Percentiles rank a stretch among this genome's conserved stretches.
Evolutionary conservation across 2,797 vertebrate species (phyloP).

Genomic region (Enteromius anoplus): DNA sequence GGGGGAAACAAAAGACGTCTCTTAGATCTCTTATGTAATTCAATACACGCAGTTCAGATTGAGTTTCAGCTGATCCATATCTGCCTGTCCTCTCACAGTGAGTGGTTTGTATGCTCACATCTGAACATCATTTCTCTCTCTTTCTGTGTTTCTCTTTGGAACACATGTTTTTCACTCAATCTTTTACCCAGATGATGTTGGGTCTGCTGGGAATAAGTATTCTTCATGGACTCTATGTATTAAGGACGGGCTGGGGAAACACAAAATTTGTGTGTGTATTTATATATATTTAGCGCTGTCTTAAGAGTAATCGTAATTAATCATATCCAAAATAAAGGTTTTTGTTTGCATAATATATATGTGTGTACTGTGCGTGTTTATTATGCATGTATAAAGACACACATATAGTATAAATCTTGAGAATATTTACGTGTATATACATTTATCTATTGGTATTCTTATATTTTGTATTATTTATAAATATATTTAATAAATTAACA

Average conservation of each 20-base stretch:
- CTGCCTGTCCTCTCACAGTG: slow-evolving; percentile 34
- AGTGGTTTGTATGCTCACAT: slow-evolving; percentile 44
- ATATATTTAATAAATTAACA: too few relatives aligned
- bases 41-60: slow-evolving; percentile 40
- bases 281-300: too few relatives aligned
- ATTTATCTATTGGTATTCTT: too few relatives aligned
- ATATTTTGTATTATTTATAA: too few relatives aligned
- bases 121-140: slow-evolving; percentile 48
- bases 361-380: too few relatives aligned
- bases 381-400: too few relatives aligned
- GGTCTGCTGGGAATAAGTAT: slow-evolving; percentile 40
- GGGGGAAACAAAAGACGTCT: slow-evolving; percentile 34
- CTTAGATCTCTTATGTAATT: slow-evolving; percentile 49
- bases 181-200: slow-evolving; percentile 57
- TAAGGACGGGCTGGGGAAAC: background rate
- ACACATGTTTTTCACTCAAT: slow-evolving; percentile 52
- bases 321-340: too few relatives aligned
- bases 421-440: too few relatives aligned
- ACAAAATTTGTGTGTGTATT: background rate
- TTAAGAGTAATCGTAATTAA: too few relatives aligned
- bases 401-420: too few relatives aligned
- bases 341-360: too few relatives aligned
- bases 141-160: slow-evolving; percentile 30
- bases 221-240: slow-evolving; percentile 39
- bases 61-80: slow-evolving; percentile 47